Base-by-base conservation (phyloP, 1,140 invertebrate species). In the Cherax quadricarinatus region DNA sequence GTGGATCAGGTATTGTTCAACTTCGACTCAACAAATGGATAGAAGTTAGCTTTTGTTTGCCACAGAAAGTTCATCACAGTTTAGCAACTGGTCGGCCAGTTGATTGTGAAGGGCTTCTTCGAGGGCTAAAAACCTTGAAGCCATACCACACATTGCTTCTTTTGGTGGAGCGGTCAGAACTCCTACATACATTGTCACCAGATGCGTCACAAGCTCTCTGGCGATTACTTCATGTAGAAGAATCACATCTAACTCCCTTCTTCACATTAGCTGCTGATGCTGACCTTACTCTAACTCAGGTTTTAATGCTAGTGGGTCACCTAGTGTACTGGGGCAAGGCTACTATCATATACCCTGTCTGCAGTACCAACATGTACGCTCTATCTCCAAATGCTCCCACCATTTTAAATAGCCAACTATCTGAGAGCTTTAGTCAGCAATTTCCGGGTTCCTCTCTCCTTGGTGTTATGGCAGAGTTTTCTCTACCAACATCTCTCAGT, bases 251-350 rank as follows among this genome's bases (percentile, higher is more conserved):
- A 18, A 99, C 99, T 95, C 99, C 97, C 95, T 95, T 99, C 60
- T 98, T 99, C 94, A 98, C 97, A 51, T 96, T 99, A 93, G 97
- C 98, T 24, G 97, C 97, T 49, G 98, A 99, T 96, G 97, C 98
- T 14, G 98, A 99, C 95, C 95, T 99, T 16, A 97, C 97, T 78
- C 95, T 99, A 1, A 96, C 97, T 51, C 98, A 98, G 96, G 97
- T 97, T 94, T 94, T 95, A 86, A 90, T 91, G 93, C 53, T 94
- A 60, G 93, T 94, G 0, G 94, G 95, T 93, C 96, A 99, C 95
- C 95, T 99, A 53, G 97, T 99, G 16, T 99, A 99, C 95, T 99
- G 98, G 98, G 98, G 98, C 1, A 98, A 99, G 95, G 98, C 98
- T 14, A 99, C 97, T 0, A 97, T 99, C 4, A 99, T 99, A 92